phyloP scores from a whole-genome alignment of 2,888 invertebrate species.

The Steromphala cineraria region DNA sequence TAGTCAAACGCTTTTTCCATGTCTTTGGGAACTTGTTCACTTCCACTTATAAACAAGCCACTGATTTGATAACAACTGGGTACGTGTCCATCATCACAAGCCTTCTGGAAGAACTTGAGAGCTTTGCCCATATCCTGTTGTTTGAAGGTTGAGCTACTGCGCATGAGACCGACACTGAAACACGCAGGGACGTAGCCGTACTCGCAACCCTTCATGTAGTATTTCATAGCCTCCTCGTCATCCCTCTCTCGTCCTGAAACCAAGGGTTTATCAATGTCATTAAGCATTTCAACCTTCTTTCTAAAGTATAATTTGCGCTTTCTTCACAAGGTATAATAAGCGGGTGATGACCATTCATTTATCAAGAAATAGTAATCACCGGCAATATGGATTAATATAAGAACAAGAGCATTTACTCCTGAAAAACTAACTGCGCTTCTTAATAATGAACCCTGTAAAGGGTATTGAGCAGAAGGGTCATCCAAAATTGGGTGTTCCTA shows the following conservation, averaged over 20 bases:
- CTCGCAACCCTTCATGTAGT: constrained; percentile 61
- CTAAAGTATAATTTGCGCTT: no score
- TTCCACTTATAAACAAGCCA: constrained; percentile 30
- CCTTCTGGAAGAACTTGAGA: constrained; percentile 85
- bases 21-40: constrained; percentile 79
- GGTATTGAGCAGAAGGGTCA: no score
- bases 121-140: constrained; percentile 74
- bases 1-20: constrained; percentile 87
- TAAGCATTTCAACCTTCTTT: no score
- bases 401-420: no score
- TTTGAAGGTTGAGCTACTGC: constrained; percentile 29
- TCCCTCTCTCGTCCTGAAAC: constrained; percentile 49
- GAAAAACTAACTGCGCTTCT: no score
- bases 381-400: no score
- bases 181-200: constrained; percentile 55
- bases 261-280: not conserved
- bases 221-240: constrained; percentile 45
- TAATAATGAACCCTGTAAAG: no score
- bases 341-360: no score
- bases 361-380: no score
- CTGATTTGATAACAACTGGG: constrained; percentile 84
- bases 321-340: no score
- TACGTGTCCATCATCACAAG: constrained; percentile 84
- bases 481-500: no score
- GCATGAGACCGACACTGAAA: constrained; percentile 57